These are phyloP conservation scores for Drosophila murphyi DNA, from an alignment of 1,140 invertebrate species.

Conservation along the genomic window DNA sequence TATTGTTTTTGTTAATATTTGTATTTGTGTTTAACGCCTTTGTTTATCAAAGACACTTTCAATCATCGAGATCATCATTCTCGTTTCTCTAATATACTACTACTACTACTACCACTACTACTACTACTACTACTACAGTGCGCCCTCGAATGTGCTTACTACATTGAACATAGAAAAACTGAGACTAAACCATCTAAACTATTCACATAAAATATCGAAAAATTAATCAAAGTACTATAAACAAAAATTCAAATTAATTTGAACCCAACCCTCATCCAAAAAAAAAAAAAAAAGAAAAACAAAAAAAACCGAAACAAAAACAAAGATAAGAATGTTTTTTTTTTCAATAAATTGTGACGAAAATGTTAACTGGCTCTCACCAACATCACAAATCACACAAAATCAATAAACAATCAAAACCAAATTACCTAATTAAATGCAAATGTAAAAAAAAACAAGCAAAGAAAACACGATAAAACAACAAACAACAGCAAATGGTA, in stretches of 20 bases:
- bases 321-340: not conserved
- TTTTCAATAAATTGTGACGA: constrained; percentile 19
- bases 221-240: constrained; percentile 35
- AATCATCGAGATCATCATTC: constrained; percentile 28
- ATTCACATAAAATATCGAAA: constrained; percentile 39
- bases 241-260: constrained; percentile 43
- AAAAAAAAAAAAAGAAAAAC: not conserved
- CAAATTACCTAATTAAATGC: constrained; percentile 48
- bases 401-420: constrained; percentile 42
- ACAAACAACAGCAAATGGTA: constrained; percentile 30
- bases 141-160: constrained; percentile 56
- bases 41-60: constrained; percentile 23
- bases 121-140: constrained; percentile 10
- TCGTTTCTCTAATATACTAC: constrained; percentile 9
- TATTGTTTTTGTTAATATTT: constrained; percentile 5
- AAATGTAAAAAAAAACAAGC: constrained; percentile 31
- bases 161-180: constrained; percentile 39
- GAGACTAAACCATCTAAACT: constrained; percentile 51
- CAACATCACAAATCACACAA: constrained; percentile 31
- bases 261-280: constrained; percentile 38
- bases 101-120: not conserved
- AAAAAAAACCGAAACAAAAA: constrained; percentile 9
- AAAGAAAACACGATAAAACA: constrained; percentile 39
- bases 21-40: constrained; percentile 31
- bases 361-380: constrained; percentile 31